A percentile compares a stretch with the other conserved stretches of the same genome.
These are phyloP conservation scores for Poicephalus gulielmi DNA, from an alignment of 2,113 vertebrate species.

Conservation along the genomic window DNA sequence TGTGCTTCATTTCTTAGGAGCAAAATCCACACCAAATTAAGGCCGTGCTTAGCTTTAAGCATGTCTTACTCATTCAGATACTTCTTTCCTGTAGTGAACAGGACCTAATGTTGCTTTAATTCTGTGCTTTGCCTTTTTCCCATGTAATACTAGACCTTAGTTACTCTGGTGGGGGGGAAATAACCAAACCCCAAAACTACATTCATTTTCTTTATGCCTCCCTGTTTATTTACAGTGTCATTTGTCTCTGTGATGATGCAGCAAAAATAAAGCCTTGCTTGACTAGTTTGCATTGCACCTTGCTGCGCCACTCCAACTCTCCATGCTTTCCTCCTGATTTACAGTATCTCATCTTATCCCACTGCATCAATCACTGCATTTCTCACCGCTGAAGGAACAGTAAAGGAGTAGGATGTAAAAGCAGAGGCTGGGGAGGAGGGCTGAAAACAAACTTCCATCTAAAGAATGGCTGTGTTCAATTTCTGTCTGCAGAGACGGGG, in stretches of 20 bases:
- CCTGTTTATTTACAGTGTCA: background rate
- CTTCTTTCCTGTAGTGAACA: background rate
- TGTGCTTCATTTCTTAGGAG: background rate
- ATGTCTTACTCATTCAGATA: background rate
- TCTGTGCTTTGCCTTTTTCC: background rate
- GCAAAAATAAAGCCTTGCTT: constrained; percentile 7
- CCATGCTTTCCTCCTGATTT: background rate
- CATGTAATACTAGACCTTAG: background rate
- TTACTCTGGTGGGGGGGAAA: background rate
- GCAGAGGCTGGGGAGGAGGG: background rate
- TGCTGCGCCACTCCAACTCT: background rate
- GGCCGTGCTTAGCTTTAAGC: background rate
- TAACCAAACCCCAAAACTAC: background rate
- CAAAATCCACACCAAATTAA: background rate
- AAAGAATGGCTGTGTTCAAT: background rate
- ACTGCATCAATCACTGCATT: background rate
- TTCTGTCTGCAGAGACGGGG: background rate
- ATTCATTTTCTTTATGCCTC: background rate
- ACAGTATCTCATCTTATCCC: background rate
- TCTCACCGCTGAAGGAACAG: background rate
- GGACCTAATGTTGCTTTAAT: background rate
- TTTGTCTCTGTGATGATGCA: constrained; percentile 16
- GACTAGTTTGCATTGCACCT: background rate
- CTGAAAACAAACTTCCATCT: background rate
- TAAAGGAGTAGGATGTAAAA: background rate